Evolutionary conservation across 1,140 invertebrate species (phyloP).

Genomic region (Plectrocnemia conspersa): DNA sequence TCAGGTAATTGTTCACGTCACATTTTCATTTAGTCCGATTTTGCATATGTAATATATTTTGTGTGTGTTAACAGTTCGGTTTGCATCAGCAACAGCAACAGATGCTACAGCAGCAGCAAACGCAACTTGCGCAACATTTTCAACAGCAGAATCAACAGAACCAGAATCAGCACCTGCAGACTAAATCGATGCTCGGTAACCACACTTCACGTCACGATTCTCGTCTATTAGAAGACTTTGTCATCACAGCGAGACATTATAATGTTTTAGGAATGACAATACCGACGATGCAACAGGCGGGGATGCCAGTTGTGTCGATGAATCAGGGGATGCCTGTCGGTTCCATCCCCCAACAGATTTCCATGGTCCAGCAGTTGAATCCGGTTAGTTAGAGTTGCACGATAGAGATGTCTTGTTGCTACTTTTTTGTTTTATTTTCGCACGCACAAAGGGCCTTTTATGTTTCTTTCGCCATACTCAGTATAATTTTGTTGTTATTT

Average conservation of each 20-base stretch:
- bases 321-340: slow-evolving; percentile 44
- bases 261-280: slow-evolving; percentile 41
- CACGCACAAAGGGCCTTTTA: too few species aligned
- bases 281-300: slow-evolving; percentile 42
- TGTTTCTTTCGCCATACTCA: too few species aligned
- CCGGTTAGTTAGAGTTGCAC: slow-evolving; percentile 39
- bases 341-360: slow-evolving; percentile 45
- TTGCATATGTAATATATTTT: background rate
- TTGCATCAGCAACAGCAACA: slow-evolving; percentile 19
- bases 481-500: too few species aligned
- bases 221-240: background rate
- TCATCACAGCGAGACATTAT: background rate
- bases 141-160: slow-evolving; percentile 31
- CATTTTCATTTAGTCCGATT: background rate
- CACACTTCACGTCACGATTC: too few species aligned
- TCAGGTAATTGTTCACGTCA: background rate
- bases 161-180: slow-evolving; percentile 28
- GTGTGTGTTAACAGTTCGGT: too few species aligned
- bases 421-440: too few species aligned
- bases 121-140: slow-evolving; percentile 23
- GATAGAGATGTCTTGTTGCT: too few species aligned
- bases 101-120: slow-evolving; percentile 26
- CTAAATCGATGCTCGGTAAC: slow-evolving; percentile 27
- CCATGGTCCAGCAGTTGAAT: slow-evolving; percentile 49
- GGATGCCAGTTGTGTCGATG: slow-evolving; percentile 43